A percentile compares a stretch with the other conserved stretches of the same genome.
Conservation (phyloP, 92 coral and sea anemone genomes). For the Porites rus region DNA sequence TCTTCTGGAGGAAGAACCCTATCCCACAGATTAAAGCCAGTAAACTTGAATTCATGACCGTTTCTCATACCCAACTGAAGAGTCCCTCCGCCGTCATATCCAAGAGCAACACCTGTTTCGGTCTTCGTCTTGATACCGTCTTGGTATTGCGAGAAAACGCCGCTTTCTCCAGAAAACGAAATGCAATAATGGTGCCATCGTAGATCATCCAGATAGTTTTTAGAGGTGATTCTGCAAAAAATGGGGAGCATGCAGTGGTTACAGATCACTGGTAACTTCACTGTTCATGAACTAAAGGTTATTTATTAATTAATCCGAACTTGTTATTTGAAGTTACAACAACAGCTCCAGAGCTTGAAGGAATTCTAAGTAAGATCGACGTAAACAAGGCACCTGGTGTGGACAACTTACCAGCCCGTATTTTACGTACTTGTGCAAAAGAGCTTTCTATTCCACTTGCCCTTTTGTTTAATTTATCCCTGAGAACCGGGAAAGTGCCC, state of each 20-base stretch:
- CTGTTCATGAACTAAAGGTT: not conserved
- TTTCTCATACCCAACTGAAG: not conserved
- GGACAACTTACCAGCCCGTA: too few species aligned
- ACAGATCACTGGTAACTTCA: not conserved
- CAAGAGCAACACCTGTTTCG: not conserved
- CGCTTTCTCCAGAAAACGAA: slow-evolving; percentile 29
- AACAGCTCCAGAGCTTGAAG: too few species aligned
- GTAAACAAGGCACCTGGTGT: too few species aligned
- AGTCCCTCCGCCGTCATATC: slow-evolving; percentile 14
- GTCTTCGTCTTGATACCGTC: slow-evolving; percentile 4
- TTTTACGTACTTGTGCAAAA: too few species aligned
- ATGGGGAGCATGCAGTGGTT: not conserved
- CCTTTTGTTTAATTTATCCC: too few species aligned
- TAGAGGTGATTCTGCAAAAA: not conserved
- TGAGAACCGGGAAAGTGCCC: too few species aligned
- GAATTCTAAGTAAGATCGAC: too few species aligned
- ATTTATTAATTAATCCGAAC: too few species aligned
- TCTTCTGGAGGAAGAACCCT: slow-evolving; percentile 17
- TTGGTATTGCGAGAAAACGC: not conserved
- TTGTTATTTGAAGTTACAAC: too few species aligned
- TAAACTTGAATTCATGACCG: not conserved
- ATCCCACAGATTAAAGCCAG: slow-evolving; percentile 13
- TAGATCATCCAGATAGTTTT: not conserved
- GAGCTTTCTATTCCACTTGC: too few species aligned
- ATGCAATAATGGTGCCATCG: slow-evolving; percentile 21